A percentile compares a stretch with the other conserved stretches of the same genome.
Evolutionary conservation across 2,888 invertebrate genomes (phyloP).

Genomic region (Acanthosepion lycidas): DNA sequence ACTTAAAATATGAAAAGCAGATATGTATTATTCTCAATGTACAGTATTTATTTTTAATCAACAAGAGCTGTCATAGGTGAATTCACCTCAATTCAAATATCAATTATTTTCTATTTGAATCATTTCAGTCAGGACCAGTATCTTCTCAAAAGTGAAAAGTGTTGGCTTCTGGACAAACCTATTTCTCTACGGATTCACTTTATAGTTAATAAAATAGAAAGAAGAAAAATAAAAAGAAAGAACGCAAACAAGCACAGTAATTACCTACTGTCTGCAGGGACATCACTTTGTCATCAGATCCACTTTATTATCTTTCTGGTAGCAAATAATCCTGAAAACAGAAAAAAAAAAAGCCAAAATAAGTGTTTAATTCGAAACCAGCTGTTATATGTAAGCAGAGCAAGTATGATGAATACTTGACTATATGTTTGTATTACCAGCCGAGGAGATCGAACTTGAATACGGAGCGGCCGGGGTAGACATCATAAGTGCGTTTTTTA

Average conservation of each 20-base stretch:
- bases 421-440: not conserved
- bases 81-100: too few relatives aligned
- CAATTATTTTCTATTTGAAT: too few relatives aligned
- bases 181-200: not conserved
- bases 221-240: not conserved
- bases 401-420: not conserved
- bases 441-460: too few relatives aligned
- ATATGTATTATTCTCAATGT: too few relatives aligned
- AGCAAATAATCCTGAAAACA: not conserved
- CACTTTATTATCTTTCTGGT: not conserved
- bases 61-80: too few relatives aligned
- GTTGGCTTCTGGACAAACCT: too few relatives aligned
- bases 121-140: too few relatives aligned
- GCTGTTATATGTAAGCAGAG: not conserved
- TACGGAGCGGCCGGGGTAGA: too few relatives aligned
- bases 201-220: not conserved
- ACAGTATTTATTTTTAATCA: too few relatives aligned
- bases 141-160: too few relatives aligned
- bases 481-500: too few relatives aligned
- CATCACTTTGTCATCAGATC: slow-evolving; percentile 9
- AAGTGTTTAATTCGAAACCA: not conserved
- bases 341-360: not conserved
- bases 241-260: not conserved
- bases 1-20: too few relatives aligned
- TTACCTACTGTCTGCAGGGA: not conserved